Conservation (phyloP, 1,140 invertebrate species). For the Lordiphosa mommai region DNA sequence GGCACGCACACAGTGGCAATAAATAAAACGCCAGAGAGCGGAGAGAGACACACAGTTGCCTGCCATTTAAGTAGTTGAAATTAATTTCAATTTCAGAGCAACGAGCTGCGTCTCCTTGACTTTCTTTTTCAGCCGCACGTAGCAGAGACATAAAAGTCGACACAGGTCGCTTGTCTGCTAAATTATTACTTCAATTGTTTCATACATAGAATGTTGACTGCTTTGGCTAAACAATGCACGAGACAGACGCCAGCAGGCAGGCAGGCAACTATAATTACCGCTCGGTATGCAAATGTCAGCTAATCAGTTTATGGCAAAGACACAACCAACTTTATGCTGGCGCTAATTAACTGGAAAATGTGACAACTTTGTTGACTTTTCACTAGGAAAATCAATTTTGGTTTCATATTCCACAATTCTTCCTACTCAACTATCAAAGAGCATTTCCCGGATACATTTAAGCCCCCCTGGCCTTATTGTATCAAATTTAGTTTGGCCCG, state of each 20-base stretch:
- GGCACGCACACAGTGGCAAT: slow-evolving; percentile 50
- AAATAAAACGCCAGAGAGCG: slow-evolving; percentile 42
- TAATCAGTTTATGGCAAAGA: slow-evolving; percentile 23
- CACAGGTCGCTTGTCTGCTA: slow-evolving; percentile 22
- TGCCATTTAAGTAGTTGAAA: slow-evolving; percentile 67
- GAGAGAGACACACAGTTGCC: slow-evolving; percentile 24
- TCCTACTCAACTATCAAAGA: no score
- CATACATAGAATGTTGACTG: slow-evolving; percentile 3
- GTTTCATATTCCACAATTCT: no score
- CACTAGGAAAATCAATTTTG: no score
- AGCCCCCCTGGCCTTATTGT: neutral
- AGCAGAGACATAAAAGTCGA: slow-evolving; percentile 38
- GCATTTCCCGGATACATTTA: neutral
- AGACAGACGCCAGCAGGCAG: slow-evolving; percentile 1
- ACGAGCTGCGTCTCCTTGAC: neutral
- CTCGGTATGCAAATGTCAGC: slow-evolving; percentile 50
- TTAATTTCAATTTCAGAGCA: slow-evolving; percentile 55
- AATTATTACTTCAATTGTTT: slow-evolving; percentile 65
- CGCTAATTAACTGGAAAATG: neutral
- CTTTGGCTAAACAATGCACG: neutral
- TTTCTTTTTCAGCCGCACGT: slow-evolving; percentile 42
- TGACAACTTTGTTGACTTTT: no score
- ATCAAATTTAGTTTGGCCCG: neutral
- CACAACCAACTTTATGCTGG: slow-evolving; percentile 2
- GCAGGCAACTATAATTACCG: slow-evolving; percentile 31